Evolutionary conservation across 1,140 invertebrate species (phyloP).

Genomic region (Hetaerina americana): DNA sequence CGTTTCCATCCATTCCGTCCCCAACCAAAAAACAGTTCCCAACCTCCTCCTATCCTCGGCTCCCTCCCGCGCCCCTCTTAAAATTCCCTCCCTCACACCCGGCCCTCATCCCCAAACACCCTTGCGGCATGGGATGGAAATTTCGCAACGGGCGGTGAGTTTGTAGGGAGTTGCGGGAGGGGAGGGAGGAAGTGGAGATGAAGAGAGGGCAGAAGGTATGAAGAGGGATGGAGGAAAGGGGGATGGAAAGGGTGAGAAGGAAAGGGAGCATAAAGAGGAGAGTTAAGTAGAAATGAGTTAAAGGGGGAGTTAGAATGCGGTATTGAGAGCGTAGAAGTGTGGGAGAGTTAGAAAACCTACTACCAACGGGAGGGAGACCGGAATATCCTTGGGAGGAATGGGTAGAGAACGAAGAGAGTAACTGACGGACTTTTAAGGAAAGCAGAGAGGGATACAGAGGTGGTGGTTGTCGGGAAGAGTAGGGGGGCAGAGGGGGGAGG

Average conservation of each 20-base stretch:
- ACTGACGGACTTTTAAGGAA: background rate
- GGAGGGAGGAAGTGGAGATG: no score
- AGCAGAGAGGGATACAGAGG: background rate
- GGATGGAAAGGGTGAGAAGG: background rate
- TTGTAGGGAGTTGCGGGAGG: no score
- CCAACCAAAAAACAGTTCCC: no score
- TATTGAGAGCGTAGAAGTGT: background rate
- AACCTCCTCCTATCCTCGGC: no score
- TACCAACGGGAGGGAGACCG: no score
- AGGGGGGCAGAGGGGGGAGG: no score
- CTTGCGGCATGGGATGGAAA: background rate
- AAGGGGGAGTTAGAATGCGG: background rate
- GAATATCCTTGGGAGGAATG: background rate
- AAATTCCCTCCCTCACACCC: background rate
- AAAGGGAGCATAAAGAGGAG: background rate
- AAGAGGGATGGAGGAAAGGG: no score
- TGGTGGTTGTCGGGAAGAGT: background rate
- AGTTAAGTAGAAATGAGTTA: no score
- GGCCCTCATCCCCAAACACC: background rate
- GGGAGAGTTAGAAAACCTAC: no score
- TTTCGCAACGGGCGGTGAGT: background rate
- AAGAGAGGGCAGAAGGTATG: no score
- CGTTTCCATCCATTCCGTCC: no score
- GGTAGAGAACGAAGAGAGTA: background rate
- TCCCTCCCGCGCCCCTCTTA: background rate